phyloP scores from a whole-genome alignment of 1,140 invertebrate genomes.

The Scylla paramamosain region DNA sequence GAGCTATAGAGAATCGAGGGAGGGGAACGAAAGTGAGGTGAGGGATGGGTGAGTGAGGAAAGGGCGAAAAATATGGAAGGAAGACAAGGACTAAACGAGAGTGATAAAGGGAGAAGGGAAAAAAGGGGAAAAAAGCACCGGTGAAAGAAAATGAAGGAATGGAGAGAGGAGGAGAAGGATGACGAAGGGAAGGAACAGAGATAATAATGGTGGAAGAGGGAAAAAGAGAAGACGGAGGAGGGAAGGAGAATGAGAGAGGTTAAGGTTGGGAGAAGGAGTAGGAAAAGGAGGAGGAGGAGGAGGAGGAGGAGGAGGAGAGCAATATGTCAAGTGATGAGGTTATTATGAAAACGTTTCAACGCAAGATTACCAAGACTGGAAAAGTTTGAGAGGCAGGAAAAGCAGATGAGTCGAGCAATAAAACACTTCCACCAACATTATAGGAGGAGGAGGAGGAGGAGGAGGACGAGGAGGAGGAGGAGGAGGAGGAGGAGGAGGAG shows the following conservation, averaged over 20 bases:
- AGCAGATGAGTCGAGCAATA: slow-evolving; percentile 25
- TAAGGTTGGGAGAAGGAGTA: not conserved
- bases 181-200: not conserved
- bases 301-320: not conserved
- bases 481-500: not conserved
- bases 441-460: not conserved
- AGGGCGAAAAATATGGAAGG: not conserved
- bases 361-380: not conserved
- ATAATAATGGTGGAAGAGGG: not conserved
- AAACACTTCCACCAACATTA: not conserved
- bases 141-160: not conserved
- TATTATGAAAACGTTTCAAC: not conserved
- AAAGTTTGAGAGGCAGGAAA: not conserved
- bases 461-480: slow-evolving; percentile 25
- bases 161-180: not conserved
- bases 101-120: not conserved
- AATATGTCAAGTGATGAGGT: not conserved
- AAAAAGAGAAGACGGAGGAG: not conserved
- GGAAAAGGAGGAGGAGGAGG: not conserved
- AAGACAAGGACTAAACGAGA: not conserved
- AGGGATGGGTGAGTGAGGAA: not conserved
- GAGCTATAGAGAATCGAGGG: not conserved
- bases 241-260: not conserved
- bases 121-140: not conserved
- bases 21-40: not conserved